Evolutionary conservation across 2,797 vertebrate genomes (phyloP).

Genomic region (Pterois miles): DNA sequence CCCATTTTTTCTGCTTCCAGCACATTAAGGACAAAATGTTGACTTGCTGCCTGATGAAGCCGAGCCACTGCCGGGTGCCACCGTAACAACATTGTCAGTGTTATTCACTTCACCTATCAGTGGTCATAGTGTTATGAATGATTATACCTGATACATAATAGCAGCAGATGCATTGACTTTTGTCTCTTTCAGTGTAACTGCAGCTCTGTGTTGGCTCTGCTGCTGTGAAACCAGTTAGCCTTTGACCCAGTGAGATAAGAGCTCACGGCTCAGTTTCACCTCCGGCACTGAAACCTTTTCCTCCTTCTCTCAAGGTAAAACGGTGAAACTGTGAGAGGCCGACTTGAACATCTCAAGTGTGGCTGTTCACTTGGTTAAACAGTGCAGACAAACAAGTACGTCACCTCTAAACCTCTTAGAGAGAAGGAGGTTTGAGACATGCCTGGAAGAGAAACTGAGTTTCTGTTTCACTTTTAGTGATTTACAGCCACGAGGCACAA

Average conservation of each 20-base stretch:
- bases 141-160: no score
- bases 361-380: not conserved
- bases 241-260: slow-evolving; percentile 66
- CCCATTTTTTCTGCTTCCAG: no score
- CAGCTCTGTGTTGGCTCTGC: slow-evolving; percentile 26
- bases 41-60: no score
- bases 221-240: slow-evolving; percentile 46
- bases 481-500: not conserved
- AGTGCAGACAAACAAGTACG: not conserved
- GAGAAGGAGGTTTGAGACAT: not conserved
- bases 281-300: slow-evolving; percentile 13
- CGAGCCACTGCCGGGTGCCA: no score
- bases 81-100: no score
- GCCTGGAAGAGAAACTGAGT: not conserved
- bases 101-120: no score
- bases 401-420: not conserved
- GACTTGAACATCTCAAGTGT: not conserved
- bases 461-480: not conserved
- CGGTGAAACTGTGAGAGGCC: slow-evolving; percentile 6
- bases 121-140: no score
- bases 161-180: not conserved
- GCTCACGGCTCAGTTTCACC: slow-evolving; percentile 44
- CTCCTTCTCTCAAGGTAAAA: not conserved
- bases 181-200: not conserved
- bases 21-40: no score